A percentile compares a stretch with the other conserved stretches of the same genome.
phyloP scores from a whole-genome alignment of 2,888 invertebrate genomes.

The Anagyrus pseudococci region DNA sequence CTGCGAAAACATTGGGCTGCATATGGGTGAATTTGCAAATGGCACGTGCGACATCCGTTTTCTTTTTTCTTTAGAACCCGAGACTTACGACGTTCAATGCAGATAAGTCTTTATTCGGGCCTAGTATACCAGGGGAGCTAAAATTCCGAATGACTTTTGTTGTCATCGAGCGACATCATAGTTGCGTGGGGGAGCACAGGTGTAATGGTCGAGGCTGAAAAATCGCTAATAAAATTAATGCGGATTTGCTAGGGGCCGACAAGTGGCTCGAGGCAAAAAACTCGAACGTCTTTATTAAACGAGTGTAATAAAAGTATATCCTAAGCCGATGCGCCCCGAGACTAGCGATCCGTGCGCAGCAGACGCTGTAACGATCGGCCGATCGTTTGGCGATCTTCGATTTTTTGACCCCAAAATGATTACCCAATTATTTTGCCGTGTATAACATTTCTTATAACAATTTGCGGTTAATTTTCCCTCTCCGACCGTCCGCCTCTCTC shows the following conservation, averaged over 20 bases:
- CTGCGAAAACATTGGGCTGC: too few species aligned
- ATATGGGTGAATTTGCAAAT: too few species aligned
- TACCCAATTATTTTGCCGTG: constrained; percentile 37
- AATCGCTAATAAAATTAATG: too few species aligned
- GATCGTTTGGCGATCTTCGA: constrained; percentile 12
- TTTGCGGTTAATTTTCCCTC: constrained; percentile 35
- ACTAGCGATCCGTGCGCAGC: too few species aligned
- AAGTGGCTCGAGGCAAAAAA: constrained; percentile 11
- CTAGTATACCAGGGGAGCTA: background rate
- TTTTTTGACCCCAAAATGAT: constrained; percentile 33
- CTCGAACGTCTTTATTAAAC: constrained; percentile 32
- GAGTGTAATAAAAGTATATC: constrained; percentile 25
- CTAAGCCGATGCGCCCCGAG: constrained; percentile 6
- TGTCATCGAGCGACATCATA: background rate
- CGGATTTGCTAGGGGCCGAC: too few species aligned
- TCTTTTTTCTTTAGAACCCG: too few species aligned
- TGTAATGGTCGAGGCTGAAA: too few species aligned
- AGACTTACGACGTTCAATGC: too few species aligned
- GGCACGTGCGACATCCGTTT: too few species aligned
- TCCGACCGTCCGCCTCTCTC: constrained; percentile 10
- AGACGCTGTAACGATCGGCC: too few species aligned
- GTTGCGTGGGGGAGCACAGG: background rate
- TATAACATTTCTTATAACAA: constrained; percentile 39
- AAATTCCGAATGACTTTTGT: background rate
- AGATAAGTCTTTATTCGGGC: too few species aligned